A percentile compares a stretch with the other conserved stretches of the same genome.
These are phyloP conservation scores for Itoplectis maculator DNA, from an alignment of 2,888 invertebrate species.

Conservation along the genomic window DNA sequence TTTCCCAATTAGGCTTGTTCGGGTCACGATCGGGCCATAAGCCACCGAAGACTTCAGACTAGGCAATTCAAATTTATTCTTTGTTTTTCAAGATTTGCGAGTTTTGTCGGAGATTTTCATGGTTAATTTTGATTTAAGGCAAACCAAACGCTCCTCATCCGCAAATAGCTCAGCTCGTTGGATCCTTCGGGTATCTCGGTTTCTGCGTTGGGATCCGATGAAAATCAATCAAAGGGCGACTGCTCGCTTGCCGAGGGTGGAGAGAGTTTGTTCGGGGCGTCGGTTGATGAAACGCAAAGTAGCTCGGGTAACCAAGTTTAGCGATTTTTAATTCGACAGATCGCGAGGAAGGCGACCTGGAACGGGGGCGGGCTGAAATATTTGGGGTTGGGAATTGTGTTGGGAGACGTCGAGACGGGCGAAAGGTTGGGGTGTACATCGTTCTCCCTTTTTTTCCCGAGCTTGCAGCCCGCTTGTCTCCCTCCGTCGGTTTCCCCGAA, in stretches of 20 bases:
- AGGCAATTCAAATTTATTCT: too few species aligned
- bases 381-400: conserved; percentile 50
- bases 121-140: too few species aligned
- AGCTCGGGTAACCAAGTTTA: conserved; percentile 79
- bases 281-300: conserved; percentile 55
- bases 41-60: too few species aligned
- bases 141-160: too few species aligned
- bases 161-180: too few species aligned
- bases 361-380: conserved; percentile 70
- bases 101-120: too few species aligned
- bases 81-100: too few species aligned
- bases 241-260: background rate
- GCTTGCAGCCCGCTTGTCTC: conserved; percentile 58
- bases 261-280: background rate
- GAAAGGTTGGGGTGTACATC: conserved; percentile 38
- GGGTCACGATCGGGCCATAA: conserved; percentile 71
- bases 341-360: conserved; percentile 71
- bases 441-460: conserved; percentile 49
- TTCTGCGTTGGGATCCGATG: background rate
- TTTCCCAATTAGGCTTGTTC: conserved; percentile 57
- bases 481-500: conserved; percentile 72
- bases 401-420: conserved; percentile 59
- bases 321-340: conserved; percentile 82
- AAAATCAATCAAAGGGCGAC: conserved; percentile 9
- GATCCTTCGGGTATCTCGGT: too few species aligned